These are phyloP conservation scores for Chloroclysta siterata DNA, from an alignment of 2,888 invertebrate genomes.

Conservation along the genomic window DNA sequence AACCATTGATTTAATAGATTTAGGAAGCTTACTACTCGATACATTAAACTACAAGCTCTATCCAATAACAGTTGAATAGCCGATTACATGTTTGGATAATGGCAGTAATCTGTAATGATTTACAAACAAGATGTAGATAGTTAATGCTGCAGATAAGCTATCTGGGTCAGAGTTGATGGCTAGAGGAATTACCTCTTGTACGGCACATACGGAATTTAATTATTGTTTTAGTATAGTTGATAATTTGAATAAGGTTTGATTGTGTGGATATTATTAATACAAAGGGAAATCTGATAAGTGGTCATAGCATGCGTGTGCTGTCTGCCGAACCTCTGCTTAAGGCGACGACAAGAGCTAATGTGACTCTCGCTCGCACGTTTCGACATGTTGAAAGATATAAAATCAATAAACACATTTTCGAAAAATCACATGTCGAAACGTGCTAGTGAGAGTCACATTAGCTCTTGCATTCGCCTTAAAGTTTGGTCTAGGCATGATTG, in stretches of 20 bases:
- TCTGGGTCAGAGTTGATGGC: slow-evolving; percentile 24
- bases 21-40: background rate
- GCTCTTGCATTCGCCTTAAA: too few relatives aligned
- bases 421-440: too few relatives aligned
- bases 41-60: background rate
- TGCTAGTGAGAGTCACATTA: too few relatives aligned
- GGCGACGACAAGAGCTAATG: too few relatives aligned
- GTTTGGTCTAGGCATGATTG: too few relatives aligned
- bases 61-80: slow-evolving; percentile 16
- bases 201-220: slow-evolving; percentile 3
- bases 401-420: too few relatives aligned
- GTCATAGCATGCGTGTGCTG: too few relatives aligned
- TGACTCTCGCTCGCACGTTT: too few relatives aligned
- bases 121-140: slow-evolving; percentile 27
- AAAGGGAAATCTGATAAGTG: background rate
- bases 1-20: background rate
- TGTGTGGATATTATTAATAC: background rate
- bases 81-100: slow-evolving; percentile 22
- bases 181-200: slow-evolving; percentile 3
- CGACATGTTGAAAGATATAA: too few relatives aligned
- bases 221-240: slow-evolving; percentile 6
- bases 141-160: slow-evolving; percentile 26
- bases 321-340: too few relatives aligned
- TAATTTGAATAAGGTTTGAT: slow-evolving; percentile 13
- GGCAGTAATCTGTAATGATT: slow-evolving; percentile 32